Percentiles rank a stretch among this genome's conserved stretches.
Evolutionary conservation across 2,113 vertebrate genomes (phyloP).

Genomic region (Brachirus orientalis): DNA sequence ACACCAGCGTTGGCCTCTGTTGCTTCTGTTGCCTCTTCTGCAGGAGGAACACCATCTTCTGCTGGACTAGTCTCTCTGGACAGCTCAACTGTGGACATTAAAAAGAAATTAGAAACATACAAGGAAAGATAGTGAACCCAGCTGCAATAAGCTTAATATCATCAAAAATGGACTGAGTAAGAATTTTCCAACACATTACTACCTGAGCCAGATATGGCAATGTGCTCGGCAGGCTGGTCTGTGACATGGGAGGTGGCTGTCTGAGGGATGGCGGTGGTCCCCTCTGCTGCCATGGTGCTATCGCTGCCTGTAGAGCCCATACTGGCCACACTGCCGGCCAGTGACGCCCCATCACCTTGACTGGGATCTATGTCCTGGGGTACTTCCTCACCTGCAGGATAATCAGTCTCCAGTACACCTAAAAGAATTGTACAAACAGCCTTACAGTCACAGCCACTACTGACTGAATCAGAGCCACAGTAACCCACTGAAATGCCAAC

Average conservation of each 20-base stretch:
- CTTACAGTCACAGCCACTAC: background rate
- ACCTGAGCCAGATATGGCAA: constrained; percentile 63
- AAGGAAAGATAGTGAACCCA: background rate
- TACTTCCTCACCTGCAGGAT: constrained; percentile 91
- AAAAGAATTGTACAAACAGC: constrained; percentile 4
- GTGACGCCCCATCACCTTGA: constrained; percentile 82
- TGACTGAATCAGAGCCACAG: too few relatives aligned
- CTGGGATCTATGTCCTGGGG: constrained; percentile 86
- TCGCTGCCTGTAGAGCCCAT: constrained; percentile 84
- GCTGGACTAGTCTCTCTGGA: constrained; percentile 77
- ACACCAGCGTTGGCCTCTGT: constrained; percentile 85
- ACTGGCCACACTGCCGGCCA: constrained; percentile 80
- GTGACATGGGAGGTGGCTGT: constrained; percentile 84
- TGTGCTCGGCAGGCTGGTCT: constrained; percentile 86
- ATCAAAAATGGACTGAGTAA: background rate
- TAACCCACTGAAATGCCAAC: background rate
- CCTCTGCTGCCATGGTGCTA: constrained; percentile 87
- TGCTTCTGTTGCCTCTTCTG: constrained; percentile 96
- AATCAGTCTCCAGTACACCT: constrained; percentile 93
- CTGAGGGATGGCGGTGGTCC: constrained; percentile 86
- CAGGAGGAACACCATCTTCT: constrained; percentile 85
- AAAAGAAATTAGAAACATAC: background rate
- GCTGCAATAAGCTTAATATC: too few relatives aligned
- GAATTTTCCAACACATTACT: background rate
- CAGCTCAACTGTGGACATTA: constrained; percentile 58